A percentile compares a stretch with the other conserved stretches of the same genome.
phyloP scores from a whole-genome alignment of 2,888 invertebrate genomes.

The Cancer borealis region DNA sequence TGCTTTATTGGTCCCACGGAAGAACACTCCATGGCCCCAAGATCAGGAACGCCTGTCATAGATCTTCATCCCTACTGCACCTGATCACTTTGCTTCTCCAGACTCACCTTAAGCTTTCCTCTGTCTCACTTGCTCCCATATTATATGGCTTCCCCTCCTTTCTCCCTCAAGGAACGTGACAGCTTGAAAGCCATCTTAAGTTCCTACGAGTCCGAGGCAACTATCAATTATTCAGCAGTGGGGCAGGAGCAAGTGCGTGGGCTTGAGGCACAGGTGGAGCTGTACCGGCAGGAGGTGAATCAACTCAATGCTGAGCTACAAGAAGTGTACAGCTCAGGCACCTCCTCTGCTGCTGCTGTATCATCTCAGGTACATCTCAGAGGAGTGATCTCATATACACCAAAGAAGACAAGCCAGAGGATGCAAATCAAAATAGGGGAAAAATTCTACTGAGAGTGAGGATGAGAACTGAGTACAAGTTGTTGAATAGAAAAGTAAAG shows the following conservation, averaged over 20 bases:
- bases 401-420: not conserved
- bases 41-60: not conserved
- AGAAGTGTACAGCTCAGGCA: not conserved
- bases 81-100: not conserved
- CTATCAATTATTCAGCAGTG: slow-evolving; percentile 81
- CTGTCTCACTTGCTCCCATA: not conserved
- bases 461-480: no score
- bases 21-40: not conserved
- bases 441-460: no score
- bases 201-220: slow-evolving; percentile 90
- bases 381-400: not conserved
- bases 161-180: slow-evolving; percentile 84
- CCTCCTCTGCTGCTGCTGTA: not conserved
- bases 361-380: not conserved
- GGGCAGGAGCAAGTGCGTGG: slow-evolving; percentile 86
- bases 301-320: slow-evolving; percentile 78
- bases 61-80: not conserved
- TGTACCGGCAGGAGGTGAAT: slow-evolving; percentile 83
- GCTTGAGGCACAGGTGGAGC: slow-evolving; percentile 87
- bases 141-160: not conserved
- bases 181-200: slow-evolving; percentile 90
- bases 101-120: not conserved
- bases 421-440: no score
- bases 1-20: no score
- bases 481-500: no score